Evolutionary conservation across 37 sponge, comb jelly and placozoan species (phyloP).

Genomic region (Oscarella lobularis): DNA sequence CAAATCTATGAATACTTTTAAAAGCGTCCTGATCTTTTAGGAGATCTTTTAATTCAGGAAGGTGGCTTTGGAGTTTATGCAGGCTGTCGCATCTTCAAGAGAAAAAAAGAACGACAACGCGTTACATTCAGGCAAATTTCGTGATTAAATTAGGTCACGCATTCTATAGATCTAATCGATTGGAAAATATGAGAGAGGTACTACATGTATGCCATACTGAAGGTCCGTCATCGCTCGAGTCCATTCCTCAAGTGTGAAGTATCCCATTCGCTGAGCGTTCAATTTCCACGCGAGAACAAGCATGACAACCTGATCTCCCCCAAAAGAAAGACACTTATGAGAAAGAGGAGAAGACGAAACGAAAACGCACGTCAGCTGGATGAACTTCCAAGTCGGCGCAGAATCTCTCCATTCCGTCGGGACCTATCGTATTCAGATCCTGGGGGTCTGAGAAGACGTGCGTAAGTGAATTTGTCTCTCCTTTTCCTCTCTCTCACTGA

Average conservation of each 20-base stretch:
- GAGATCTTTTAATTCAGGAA: neutral
- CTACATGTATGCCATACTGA: neutral
- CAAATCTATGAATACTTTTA: slow-evolving; percentile 15
- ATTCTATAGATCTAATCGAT: no score
- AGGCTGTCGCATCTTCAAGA: slow-evolving; percentile 9
- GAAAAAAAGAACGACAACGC: no score
- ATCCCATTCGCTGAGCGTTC: slow-evolving; percentile 23
- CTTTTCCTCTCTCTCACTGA: no score
- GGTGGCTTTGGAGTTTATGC: slow-evolving; percentile 8
- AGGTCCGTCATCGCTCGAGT: slow-evolving; percentile 10
- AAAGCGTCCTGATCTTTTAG: slow-evolving; percentile 2
- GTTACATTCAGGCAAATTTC: no score
- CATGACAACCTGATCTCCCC: slow-evolving; percentile 13
- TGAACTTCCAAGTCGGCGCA: neutral
- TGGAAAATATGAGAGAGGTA: no score
- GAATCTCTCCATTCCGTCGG: neutral
- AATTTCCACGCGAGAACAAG: slow-evolving; percentile 19
- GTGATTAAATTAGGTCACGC: no score
- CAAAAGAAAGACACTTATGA: neutral
- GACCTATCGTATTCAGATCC: neutral
- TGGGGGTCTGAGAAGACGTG: neutral
- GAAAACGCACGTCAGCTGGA: neutral
- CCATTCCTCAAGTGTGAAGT: slow-evolving; percentile 22
- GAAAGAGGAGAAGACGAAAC: no score
- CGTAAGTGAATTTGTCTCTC: no score